Evolutionary conservation across 2,797 vertebrate genomes (phyloP).

Genomic region (Threskiornis aethiopicus): DNA sequence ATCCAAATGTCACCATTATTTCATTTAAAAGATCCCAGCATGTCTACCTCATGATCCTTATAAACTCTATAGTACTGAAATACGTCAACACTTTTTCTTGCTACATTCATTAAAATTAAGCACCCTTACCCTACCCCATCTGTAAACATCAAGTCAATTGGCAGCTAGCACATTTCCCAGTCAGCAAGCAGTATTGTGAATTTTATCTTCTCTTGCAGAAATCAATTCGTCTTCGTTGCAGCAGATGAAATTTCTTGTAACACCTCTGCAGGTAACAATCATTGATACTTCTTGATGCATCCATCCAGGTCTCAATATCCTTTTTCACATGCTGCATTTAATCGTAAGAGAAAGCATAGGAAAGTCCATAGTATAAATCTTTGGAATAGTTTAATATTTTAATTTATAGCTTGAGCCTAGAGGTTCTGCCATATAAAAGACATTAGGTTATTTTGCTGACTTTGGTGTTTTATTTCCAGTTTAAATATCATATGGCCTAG

Average conservation of each 20-base stretch:
- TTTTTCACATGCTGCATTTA: constrained; percentile 80
- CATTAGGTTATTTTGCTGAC: constrained; percentile 68
- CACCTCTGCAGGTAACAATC: constrained; percentile 94
- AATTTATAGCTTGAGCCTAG: constrained; percentile 51
- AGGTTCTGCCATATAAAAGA: constrained; percentile 54
- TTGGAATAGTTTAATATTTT: constrained; percentile 44
- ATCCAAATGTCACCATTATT: constrained; percentile 70
- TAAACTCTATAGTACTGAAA: constrained; percentile 64
- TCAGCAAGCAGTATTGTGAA: constrained; percentile 93
- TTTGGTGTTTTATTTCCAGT: constrained; percentile 69
- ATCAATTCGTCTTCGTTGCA: constrained; percentile 96
- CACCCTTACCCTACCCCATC: constrained; percentile 76
- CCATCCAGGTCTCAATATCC: constrained; percentile 83
- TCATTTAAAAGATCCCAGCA: constrained; percentile 70
- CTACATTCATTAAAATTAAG: constrained; percentile 76
- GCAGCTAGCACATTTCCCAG: constrained; percentile 82
- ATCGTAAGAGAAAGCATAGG: constrained; percentile 72
- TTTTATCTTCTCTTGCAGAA: constrained; percentile 97
- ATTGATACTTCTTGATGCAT: constrained; percentile 88
- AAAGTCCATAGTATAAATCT: constrained; percentile 59
- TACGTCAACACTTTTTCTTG: constrained; percentile 70
- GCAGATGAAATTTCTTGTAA: constrained; percentile 97
- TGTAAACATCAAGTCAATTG: constrained; percentile 80
- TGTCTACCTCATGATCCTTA: constrained; percentile 75
- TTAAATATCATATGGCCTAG: constrained; percentile 55